phyloP scores from a whole-genome alignment of 1,140 invertebrate genomes.

The Antheraea mylitta region DNA sequence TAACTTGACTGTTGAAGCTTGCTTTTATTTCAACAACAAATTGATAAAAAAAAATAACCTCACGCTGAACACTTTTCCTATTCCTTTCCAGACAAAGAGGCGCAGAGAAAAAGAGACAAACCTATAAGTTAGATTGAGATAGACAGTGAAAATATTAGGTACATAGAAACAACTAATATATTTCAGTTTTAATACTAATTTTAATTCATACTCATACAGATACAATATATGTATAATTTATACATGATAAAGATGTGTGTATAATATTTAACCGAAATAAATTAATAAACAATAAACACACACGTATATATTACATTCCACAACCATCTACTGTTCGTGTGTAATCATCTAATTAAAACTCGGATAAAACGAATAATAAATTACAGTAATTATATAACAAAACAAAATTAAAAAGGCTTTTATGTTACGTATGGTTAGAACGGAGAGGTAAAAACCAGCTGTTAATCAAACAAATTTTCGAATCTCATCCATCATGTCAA shows the following conservation, averaged over 20 bases:
- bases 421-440: slow-evolving; percentile 10
- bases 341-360: background rate
- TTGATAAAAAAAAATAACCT: no score
- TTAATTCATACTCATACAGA: no score
- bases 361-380: slow-evolving; percentile 1
- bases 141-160: background rate
- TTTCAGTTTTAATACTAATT: background rate
- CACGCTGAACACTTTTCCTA: background rate
- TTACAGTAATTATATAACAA: slow-evolving; percentile 8
- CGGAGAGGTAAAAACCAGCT: slow-evolving; percentile 34
- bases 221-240: no score
- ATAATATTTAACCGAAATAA: no score
- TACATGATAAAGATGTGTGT: no score
- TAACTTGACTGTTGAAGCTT: no score
- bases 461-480: slow-evolving; percentile 71
- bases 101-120: slow-evolving; percentile 17
- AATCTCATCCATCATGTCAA: slow-evolving; percentile 69
- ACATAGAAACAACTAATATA: background rate
- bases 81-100: slow-evolving; percentile 14
- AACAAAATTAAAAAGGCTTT: slow-evolving; percentile 42
- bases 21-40: no score
- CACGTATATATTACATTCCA: no score
- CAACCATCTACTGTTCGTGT: slow-evolving; percentile 10
- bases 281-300: no score
- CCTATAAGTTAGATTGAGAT: slow-evolving; percentile 5